Evolutionary conservation across 2,797 vertebrate species (phyloP), one percentile per base, ranked within the genome.

Genomic region (Pangasius djambal): DNA sequence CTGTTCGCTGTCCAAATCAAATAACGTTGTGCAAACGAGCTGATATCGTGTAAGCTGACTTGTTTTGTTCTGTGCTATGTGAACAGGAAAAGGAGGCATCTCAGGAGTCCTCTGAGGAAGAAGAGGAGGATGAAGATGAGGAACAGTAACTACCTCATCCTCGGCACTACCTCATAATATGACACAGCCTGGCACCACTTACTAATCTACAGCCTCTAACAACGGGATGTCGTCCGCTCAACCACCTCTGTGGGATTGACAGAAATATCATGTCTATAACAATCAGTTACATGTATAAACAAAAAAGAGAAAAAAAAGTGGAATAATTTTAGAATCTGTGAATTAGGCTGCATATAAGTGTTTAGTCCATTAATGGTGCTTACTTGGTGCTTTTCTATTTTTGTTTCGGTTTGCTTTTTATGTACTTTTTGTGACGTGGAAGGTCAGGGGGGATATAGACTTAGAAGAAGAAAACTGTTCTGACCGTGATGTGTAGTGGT

Each of bases 21-120:
- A 72, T 40, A 72, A 40, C 44, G 1, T 74, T 77, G 48, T 78
- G 48, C 15, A 78, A 31, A 31, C 16, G 48, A 40, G 40, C 22
- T 28, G 40, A 25, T 22, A 1, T 10, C 31, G 57, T 83, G 63
- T 34, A 6, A 50, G 59, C 16, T 84, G 44, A 50, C 18, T 4
- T 44, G 59, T 86, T 63, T 70, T 34, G 44, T 37, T 37, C 0
- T 1, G 22, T 86, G 34, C 52, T 52, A 1, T 52, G 5, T 37
- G 6, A 69, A 69, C 84, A 91, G 91, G 90, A 92, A 72, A 92
- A 92, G 85, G 91, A 91, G 61, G 77, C 83, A 61, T 84, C 91
- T 86, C 90, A 90, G 65, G 91, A 91, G 85, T 92, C 90, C 31
- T 92, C 89, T 22, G 91, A 92, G 83, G 91, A 91, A 31, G 89